A percentile compares a stretch with the other conserved stretches of the same genome.
Conservation (phyloP, 2,797 vertebrate species). For the Gobio occitaniae region DNA sequence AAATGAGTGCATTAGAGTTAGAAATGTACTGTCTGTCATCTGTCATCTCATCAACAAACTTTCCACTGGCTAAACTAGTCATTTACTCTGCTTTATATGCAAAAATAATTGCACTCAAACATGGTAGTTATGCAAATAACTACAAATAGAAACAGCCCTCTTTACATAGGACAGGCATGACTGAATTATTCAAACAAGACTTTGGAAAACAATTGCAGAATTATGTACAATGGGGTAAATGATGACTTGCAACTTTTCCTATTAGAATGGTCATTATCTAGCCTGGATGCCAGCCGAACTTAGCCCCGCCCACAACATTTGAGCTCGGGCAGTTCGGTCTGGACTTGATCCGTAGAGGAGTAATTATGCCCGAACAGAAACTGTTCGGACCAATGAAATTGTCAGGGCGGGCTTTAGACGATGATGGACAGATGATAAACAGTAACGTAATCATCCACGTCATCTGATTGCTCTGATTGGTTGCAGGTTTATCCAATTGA, state of each 20-base stretch:
- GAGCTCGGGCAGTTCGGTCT: no score
- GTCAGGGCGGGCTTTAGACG: no score
- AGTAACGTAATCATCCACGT: no score
- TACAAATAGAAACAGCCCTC: conserved; percentile 30
- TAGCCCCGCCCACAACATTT: no score
- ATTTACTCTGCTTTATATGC: conserved; percentile 51
- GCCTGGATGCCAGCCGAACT: no score
- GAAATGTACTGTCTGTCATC: conserved; percentile 47
- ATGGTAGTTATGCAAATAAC: conserved; percentile 43
- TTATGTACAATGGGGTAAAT: conserved; percentile 10
- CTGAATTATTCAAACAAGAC: conserved; percentile 19
- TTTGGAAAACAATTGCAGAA: conserved; percentile 14
- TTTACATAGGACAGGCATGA: conserved; percentile 35
- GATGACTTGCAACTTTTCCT: background rate
- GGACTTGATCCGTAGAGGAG: no score
- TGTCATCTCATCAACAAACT: conserved; percentile 45
- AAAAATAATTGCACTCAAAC: conserved; percentile 60
- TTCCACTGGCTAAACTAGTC: conserved; percentile 42
- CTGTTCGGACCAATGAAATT: no score
- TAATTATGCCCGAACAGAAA: no score
- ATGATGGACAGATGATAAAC: no score
- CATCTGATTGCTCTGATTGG: no score
- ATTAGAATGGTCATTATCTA: conserved; percentile 21
- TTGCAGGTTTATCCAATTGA: no score
- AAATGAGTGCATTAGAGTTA: conserved; percentile 47